These are phyloP conservation scores for Troilus luridus DNA, from an alignment of 2,888 invertebrate species.

Conservation along the genomic window DNA sequence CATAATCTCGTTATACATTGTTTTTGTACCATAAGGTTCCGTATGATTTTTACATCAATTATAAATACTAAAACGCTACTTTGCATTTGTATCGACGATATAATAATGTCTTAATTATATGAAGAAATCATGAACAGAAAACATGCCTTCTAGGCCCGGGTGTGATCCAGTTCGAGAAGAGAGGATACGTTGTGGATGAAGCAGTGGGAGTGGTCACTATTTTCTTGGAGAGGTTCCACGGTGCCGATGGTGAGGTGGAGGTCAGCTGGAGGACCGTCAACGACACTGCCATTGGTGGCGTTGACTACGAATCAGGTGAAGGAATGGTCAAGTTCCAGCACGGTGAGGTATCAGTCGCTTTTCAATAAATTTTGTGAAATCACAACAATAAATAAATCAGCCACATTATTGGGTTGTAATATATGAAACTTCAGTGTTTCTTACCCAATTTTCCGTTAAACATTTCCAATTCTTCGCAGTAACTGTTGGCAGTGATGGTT, in stretches of 20 bases:
- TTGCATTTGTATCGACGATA: no score
- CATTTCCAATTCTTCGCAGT: no score
- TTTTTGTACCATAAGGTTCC: no score
- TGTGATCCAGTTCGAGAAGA: slow-evolving; percentile 72
- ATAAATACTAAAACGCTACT: no score
- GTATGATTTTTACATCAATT: no score
- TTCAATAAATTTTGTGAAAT: no score
- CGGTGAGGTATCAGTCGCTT: slow-evolving; percentile 23
- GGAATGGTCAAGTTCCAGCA: neutral
- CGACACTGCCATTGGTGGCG: slow-evolving; percentile 71
- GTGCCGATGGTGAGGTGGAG: slow-evolving; percentile 72
- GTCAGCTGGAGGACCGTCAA: slow-evolving; percentile 73
- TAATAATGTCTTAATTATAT: neutral
- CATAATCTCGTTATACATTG: no score
- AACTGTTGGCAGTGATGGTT: no score
- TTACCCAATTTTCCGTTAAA: no score
- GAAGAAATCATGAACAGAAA: neutral
- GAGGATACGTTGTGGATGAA: slow-evolving; percentile 73
- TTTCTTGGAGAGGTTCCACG: slow-evolving; percentile 71
- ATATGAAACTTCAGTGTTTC: no score
- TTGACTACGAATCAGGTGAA: slow-evolving; percentile 1
- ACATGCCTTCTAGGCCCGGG: slow-evolving; percentile 71
- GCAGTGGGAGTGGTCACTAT: slow-evolving; percentile 71
- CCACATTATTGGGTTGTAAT: no score
- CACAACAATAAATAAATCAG: no score